These are phyloP conservation scores for silkworm (Bombyx mori) DNA, from an alignment of 1,140 invertebrate species.

Conservation along the genomic window ASM3026992v2 NC_085127.1:1957001-1957500, in stretches of 20 bases:
- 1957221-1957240: slow-evolving; percentile 19
- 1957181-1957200: slow-evolving; percentile 54
- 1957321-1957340: slow-evolving; percentile 28
- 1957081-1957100: neutral
- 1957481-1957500: slow-evolving; percentile 34
- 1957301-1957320: slow-evolving; percentile 6
- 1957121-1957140: neutral
- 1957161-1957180: neutral
- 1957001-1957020: slow-evolving; percentile 36
- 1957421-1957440: slow-evolving; percentile 27
- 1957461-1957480: slow-evolving; percentile 42
- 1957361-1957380: slow-evolving; percentile 18
- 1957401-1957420: too few relatives aligned
- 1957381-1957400: neutral
- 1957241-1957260: slow-evolving; percentile 41
- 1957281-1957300: neutral
- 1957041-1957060: too few relatives aligned
- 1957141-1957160: neutral
- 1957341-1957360: slow-evolving; percentile 25
- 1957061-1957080: neutral
- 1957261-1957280: slow-evolving; percentile 51
- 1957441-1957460: slow-evolving; percentile 55
- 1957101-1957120: neutral
- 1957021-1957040: too few relatives aligned
- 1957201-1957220: slow-evolving; percentile 1